Base-by-base conservation (phyloP, 2,797 vertebrate genomes). In the Falco rusticolus region DNA sequence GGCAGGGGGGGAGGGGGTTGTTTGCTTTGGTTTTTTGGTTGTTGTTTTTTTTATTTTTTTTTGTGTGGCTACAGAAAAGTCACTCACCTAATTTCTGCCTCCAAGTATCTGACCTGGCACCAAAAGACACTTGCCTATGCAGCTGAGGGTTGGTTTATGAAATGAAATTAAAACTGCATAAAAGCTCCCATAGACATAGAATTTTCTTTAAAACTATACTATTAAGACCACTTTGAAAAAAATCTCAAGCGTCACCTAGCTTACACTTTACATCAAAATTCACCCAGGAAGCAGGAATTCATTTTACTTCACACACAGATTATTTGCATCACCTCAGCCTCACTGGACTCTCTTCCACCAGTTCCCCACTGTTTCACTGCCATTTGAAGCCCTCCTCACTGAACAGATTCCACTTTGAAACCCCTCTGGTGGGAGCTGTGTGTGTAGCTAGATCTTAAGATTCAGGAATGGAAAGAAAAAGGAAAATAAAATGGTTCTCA, bases 11-110 rank as follows among this genome's bases (percentile, higher is more conserved):
- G 7, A 5, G 13, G 14, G 53, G 12, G 15, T 22, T 37, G 21
- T 45, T 24, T 0, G 0, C 8, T 3, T 7, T 41, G 6, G 34
- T 41, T 57, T 21, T 82, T 29, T 16, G 10, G 5, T 0, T 0
- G 3, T 31, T 28, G 25, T 50, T 57, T 31, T 29, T 13, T 9
- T 29, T 8, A 47, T 20, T 54, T 5, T 11, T 11, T 20, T 20
- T 34, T 66, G 12, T 50, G 56, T 47, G 59, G 33, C 24, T 69
- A 65, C 28, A 64, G 41, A 65, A 82, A 60, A 89, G n/a, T 9
- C 10, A 33, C 24, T 17, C 31, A 16, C 5, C 17, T 43, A 16
- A 60, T 28, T 56, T 89, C 51, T 47, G 0, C 25, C 26, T 75
- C 45, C 17, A 41, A n/a, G 13, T 69, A 64, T 25, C 39, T 50